Conservation (phyloP, 2,113 vertebrate species). For the Lagopus leucura region DNA sequence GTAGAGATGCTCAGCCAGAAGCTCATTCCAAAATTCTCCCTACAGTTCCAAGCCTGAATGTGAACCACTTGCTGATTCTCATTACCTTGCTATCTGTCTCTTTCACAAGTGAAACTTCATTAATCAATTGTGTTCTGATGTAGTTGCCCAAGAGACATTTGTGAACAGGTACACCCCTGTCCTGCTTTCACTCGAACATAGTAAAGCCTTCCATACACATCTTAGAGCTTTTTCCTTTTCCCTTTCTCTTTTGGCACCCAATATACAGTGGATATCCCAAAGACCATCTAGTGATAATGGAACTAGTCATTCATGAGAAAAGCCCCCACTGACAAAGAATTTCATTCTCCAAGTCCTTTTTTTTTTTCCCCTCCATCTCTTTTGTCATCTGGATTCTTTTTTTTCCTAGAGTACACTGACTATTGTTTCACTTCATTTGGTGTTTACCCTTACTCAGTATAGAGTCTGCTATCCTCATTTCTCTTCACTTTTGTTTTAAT, state of each 20-base stretch:
- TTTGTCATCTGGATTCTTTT: not conserved
- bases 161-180: not conserved
- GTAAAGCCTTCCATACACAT: not conserved
- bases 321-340: not conserved
- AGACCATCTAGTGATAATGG: not conserved
- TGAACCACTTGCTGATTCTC: not conserved
- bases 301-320: not conserved
- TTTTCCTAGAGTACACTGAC: not conserved
- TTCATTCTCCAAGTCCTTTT: not conserved
- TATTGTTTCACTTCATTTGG: not conserved
- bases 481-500: conserved; percentile 14
- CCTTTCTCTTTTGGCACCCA: not conserved
- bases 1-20: fast-evolving
- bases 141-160: not conserved
- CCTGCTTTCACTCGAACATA: not conserved
- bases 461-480: not conserved
- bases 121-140: not conserved
- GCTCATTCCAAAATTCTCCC: fast-evolving
- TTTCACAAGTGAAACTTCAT: not conserved
- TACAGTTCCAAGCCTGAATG: fast-evolving
- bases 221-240: not conserved
- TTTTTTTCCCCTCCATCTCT: fast-evolving
- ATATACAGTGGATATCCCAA: not conserved
- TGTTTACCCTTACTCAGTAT: not conserved
- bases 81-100: not conserved